A percentile compares a stretch with the other conserved stretches of the same genome.
Conservation (phyloP, 2,113 vertebrate genomes). For the Brevimyrus niger region DNA sequence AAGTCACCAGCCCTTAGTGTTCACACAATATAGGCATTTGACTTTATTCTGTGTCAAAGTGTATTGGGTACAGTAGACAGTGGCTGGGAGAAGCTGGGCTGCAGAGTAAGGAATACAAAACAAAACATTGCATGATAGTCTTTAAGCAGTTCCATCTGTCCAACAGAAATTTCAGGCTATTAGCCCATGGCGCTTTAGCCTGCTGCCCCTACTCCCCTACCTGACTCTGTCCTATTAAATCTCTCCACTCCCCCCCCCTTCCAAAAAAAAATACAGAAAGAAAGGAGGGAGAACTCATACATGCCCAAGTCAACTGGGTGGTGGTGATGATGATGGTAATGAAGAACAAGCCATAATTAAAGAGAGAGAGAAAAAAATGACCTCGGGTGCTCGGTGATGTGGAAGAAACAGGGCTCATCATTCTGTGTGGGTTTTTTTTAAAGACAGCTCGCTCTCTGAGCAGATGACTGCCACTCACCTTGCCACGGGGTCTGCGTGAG, state of each 20-base stretch:
- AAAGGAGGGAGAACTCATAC: slow-evolving; percentile 32
- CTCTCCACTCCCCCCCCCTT: slow-evolving; percentile 66
- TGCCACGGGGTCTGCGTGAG: slow-evolving; percentile 96
- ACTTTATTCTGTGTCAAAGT: slow-evolving; percentile 33
- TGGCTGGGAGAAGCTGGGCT: slow-evolving; percentile 22
- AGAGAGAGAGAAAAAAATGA: slow-evolving; percentile 47
- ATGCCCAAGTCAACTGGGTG: slow-evolving; percentile 35
- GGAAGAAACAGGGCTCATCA: slow-evolving; percentile 73
- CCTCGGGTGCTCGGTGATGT: slow-evolving; percentile 76
- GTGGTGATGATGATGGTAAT: slow-evolving; percentile 31
- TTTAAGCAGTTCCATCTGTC: slow-evolving; percentile 98
- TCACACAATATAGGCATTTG: slow-evolving; percentile 8
- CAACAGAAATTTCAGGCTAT: slow-evolving; percentile 89
- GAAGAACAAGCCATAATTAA: slow-evolving; percentile 82
- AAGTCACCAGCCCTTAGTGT: slow-evolving; percentile 5
- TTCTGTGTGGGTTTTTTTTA: slow-evolving; percentile 57
- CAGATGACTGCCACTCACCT: slow-evolving; percentile 96
- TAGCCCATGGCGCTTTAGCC: slow-evolving; percentile 78
- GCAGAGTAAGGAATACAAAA: slow-evolving; percentile 46
- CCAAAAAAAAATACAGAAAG: slow-evolving; percentile 45
- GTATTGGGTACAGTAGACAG: slow-evolving; percentile 34
- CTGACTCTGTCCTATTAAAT: slow-evolving; percentile 92
- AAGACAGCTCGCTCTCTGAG: slow-evolving; percentile 70
- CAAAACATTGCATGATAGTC: slow-evolving; percentile 94
- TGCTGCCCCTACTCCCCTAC: slow-evolving; percentile 77